Evolutionary conservation across 1,140 invertebrate species (phyloP), one percentile per base, ranked within the genome.

Genomic region (Heliothis subflexa): DNA sequence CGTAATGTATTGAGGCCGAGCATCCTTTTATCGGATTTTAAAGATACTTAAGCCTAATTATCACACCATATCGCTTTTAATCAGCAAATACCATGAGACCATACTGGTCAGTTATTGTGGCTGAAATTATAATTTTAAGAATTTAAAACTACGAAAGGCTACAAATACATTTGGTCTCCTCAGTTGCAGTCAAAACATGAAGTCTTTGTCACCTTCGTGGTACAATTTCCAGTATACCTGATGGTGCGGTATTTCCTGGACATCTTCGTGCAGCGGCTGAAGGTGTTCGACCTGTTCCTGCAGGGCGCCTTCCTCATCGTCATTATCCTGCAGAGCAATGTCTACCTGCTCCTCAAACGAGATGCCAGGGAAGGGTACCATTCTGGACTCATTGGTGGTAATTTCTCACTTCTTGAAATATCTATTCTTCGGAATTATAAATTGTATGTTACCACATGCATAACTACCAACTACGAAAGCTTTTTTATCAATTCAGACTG

Each of bases 221-320:
- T 0, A 40, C 28, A n/a, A 14, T 18, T 16, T 61, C 52, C 84
- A 90, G 88, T 88, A 9, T 57, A 88, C 16, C 50, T 79, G 54
- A 90, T 90, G 73, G 61, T 81, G 71, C 90, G 91, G 91, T 76
- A 84, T 61, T 83, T 93, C 28, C 83, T 93, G 0, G 84, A 87
- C 28, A 91, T 80, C n/a, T 89, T 90, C 79, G 82, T 93, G 49
- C 79, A 93, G 55, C 90, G 87, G 7, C 72, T 91, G 7, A 78
- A 86, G 11, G 83, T 88, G 10, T 93, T 93, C 88, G 92, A 93
- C 82, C 83, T 93, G 81, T 93, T 90, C 79, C 88, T 93, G 9
- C 92, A 93, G 62, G 92, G 92, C 0, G 71, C 92, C 0, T 75
- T 93, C n/a, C 83, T 93, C 9, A 90, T 93, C 40, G 82, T 90